Conservation (phyloP, 2,888 invertebrate species). For the Cloeon dipterum region DNA sequence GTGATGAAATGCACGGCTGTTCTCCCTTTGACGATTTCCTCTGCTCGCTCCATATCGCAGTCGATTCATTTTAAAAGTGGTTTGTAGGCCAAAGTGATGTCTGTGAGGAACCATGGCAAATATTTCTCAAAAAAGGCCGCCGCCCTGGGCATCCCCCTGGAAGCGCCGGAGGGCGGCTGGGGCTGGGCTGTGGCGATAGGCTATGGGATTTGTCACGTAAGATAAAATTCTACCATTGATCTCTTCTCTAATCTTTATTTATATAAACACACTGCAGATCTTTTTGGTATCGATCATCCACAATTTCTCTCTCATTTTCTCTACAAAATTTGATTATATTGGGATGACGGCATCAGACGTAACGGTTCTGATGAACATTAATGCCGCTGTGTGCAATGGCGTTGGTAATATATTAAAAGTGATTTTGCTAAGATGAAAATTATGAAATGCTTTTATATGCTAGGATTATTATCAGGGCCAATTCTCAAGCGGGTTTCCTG, state of each 20-base stretch:
- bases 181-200: conserved; percentile 50
- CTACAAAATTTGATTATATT: conserved; percentile 31
- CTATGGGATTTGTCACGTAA: conserved; percentile 18
- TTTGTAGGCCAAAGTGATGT: no score
- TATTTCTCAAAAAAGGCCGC: background rate
- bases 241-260: no score
- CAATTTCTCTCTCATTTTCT: conserved; percentile 40
- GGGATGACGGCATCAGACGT: conserved; percentile 33
- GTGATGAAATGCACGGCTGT: no score
- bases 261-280: conserved; percentile 30
- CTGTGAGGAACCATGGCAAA: background rate
- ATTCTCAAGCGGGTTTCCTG: no score
- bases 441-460: no score
- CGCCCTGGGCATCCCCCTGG: conserved; percentile 1
- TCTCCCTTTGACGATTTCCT: no score
- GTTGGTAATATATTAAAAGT: no score
- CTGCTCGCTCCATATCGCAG: no score
- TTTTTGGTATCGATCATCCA: conserved; percentile 37
- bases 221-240: no score
- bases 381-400: conserved; percentile 37
- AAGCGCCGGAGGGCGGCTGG: conserved; percentile 52
- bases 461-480: no score
- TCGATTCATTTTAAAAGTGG: no score
- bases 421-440: no score
- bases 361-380: conserved; percentile 36